These are phyloP conservation scores for Apodemia duryi DNA, from an alignment of 2,888 invertebrate species.

Conservation along the genomic window DNA sequence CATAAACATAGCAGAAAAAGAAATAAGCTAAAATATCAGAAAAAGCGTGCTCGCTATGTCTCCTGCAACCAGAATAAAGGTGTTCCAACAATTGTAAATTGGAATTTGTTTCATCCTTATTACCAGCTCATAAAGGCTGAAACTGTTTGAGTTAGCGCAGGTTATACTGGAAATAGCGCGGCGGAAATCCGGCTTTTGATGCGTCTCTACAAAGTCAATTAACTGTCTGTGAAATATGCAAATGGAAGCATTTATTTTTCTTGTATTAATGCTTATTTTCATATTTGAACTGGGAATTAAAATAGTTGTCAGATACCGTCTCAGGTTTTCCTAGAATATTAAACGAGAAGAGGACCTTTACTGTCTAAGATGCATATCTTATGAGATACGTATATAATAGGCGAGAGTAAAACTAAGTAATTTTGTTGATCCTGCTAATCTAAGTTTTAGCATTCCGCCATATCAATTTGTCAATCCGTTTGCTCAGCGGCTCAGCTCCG, in stretches of 20 bases:
- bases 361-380: too few relatives aligned
- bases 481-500: too few relatives aligned
- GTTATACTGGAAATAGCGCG: slow-evolving; percentile 26
- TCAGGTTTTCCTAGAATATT: too few relatives aligned
- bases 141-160: slow-evolving; percentile 14
- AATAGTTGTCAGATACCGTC: too few relatives aligned
- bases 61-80: slow-evolving; percentile 25
- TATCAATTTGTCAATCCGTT: too few relatives aligned
- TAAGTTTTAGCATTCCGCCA: too few relatives aligned
- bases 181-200: slow-evolving; percentile 40
- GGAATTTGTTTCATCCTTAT: slow-evolving; percentile 7
- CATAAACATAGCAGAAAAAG: slow-evolving; percentile 1
- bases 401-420: too few relatives aligned
- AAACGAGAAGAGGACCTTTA: too few relatives aligned
- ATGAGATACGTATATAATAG: too few relatives aligned
- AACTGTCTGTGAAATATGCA: slow-evolving; percentile 60
- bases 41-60: slow-evolving; percentile 14
- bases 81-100: slow-evolving; percentile 21
- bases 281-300: slow-evolving; percentile 19
- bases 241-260: slow-evolving; percentile 39
- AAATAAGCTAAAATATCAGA: slow-evolving; percentile 6
- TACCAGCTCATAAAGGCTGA: slow-evolving; percentile 18
- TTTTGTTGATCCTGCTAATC: too few relatives aligned
- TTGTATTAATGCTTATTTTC: slow-evolving; percentile 32
- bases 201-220: slow-evolving; percentile 49